These are phyloP conservation scores for Fukomys damarensis DNA, from an alignment of 2,113 vertebrate genomes.

Conservation along the genomic window DNA sequence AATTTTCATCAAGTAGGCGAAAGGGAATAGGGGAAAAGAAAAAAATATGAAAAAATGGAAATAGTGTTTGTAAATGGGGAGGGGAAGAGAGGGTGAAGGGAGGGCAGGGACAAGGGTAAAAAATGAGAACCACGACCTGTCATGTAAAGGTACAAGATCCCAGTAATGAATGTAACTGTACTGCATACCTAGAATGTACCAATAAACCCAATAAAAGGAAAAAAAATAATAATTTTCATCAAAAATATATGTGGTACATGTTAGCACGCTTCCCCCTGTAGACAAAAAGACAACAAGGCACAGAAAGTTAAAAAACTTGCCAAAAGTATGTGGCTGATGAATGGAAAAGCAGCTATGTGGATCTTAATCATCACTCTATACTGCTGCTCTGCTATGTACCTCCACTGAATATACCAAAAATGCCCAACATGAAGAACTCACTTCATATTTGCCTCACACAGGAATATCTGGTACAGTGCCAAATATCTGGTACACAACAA, in stretches of 20 bases:
- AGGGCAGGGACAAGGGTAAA: too few relatives aligned
- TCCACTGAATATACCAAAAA: not conserved
- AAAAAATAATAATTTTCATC: too few relatives aligned
- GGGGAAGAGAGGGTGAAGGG: too few relatives aligned
- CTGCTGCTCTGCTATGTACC: not conserved
- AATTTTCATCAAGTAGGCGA: too few relatives aligned
- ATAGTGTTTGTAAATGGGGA: too few relatives aligned
- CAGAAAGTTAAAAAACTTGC: not conserved
- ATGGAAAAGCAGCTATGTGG: not conserved
- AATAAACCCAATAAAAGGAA: too few relatives aligned
- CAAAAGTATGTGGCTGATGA: slow-evolving; percentile 20
- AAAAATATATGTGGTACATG: not conserved
- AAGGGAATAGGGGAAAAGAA: too few relatives aligned
- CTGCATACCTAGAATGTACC: too few relatives aligned
- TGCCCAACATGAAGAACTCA: slow-evolving; percentile 8
- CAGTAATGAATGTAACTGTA: too few relatives aligned
- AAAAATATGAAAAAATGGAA: too few relatives aligned
- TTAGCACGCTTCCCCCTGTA: not conserved
- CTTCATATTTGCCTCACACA: not conserved
- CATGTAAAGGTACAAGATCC: too few relatives aligned
- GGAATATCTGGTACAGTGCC: not conserved
- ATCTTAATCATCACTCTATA: not conserved
- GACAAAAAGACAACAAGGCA: not conserved
- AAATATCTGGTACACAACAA: slow-evolving; percentile 26
- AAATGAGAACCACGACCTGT: too few relatives aligned